A percentile compares a stretch with the other conserved stretches of the same genome.
phyloP scores from a whole-genome alignment of 2,797 vertebrate species.

The Sardinella longiceps region DNA sequence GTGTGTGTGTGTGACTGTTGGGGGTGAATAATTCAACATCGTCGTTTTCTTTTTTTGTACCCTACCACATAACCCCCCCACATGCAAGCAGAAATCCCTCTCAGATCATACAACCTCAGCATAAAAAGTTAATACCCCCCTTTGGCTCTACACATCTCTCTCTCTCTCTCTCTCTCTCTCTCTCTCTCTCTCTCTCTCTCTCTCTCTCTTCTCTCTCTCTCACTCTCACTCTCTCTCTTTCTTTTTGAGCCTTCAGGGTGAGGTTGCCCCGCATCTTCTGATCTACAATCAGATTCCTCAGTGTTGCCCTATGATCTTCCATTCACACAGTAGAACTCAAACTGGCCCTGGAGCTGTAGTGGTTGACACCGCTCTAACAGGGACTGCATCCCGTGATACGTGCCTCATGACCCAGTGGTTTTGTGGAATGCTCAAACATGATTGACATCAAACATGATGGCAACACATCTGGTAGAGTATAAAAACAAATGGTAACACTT shows the following conservation, averaged over 20 bases:
- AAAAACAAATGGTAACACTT: background rate
- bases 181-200: slow-evolving; percentile 54
- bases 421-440: background rate
- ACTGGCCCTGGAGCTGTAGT: background rate
- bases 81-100: slow-evolving; percentile 44
- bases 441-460: background rate
- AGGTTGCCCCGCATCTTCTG: background rate
- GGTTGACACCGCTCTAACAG: background rate
- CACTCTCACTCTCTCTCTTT: background rate
- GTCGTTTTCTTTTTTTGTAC: slow-evolving; percentile 39
- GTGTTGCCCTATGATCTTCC: background rate
- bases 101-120: slow-evolving; percentile 47
- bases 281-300: background rate
- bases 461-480: background rate
- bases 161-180: slow-evolving; percentile 28
- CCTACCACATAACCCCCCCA: background rate
- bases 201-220: slow-evolving; percentile 41
- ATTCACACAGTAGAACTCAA: background rate
- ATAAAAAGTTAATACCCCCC: slow-evolving; percentile 41
- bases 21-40: slow-evolving; percentile 50
- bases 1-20: slow-evolving; percentile 18
- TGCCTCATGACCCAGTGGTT: background rate
- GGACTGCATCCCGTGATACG: background rate
- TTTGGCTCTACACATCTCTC: slow-evolving; percentile 34
- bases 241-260: background rate